phyloP scores from a whole-genome alignment of 2,113 vertebrate species.

The Oryctolagus cuniculus region DNA sequence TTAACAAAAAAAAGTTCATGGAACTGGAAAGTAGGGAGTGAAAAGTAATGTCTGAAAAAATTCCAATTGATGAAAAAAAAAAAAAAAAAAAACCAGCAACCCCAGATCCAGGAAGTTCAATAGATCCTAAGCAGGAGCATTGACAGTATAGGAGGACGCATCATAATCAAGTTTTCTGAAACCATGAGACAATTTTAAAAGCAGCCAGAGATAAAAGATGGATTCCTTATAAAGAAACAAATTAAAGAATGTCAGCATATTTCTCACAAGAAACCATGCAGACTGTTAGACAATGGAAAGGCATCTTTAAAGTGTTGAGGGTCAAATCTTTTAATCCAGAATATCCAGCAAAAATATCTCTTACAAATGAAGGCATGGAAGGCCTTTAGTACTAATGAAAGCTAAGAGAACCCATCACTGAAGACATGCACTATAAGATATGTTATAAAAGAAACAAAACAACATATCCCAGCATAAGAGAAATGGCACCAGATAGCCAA shows the following conservation, averaged over 20 bases:
- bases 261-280: not conserved
- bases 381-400: not conserved
- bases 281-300: not conserved
- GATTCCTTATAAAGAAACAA: not conserved
- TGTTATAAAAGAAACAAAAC: not conserved
- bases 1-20: not conserved
- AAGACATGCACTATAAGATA: not conserved
- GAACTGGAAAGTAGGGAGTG: not conserved
- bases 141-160: not conserved
- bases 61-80: not conserved
- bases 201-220: not conserved
- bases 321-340: not conserved
- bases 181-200: not conserved
- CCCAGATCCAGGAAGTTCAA: not conserved
- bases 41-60: not conserved
- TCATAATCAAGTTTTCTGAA: slow-evolving; percentile 6
- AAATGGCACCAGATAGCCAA: not conserved
- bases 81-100: not conserved
- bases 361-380: slow-evolving; percentile 9
- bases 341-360: not conserved
- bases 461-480: not conserved
- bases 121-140: not conserved
- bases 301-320: not conserved
- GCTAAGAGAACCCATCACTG: not conserved
- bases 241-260: not conserved